phyloP scores from a whole-genome alignment of 2,888 invertebrate genomes.

The Limnephilus lunatus region DNA sequence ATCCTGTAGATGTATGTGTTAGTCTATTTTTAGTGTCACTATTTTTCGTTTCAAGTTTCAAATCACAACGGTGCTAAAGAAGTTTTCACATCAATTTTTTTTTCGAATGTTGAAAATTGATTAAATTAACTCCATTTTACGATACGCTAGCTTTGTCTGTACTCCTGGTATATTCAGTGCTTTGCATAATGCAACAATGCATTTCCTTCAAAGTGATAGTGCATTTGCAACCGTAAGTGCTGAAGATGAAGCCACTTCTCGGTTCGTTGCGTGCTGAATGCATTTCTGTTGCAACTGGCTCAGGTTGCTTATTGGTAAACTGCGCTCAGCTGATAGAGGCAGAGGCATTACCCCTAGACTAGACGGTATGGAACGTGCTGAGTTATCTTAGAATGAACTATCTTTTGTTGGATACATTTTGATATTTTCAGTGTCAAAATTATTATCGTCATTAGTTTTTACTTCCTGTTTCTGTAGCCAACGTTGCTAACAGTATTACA shows the following conservation, averaged over 20 bases:
- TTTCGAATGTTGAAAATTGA: too few relatives aligned
- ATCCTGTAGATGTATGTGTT: too few relatives aligned
- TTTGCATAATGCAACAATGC: constrained; percentile 35
- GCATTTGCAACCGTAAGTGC: background rate
- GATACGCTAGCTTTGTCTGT: background rate
- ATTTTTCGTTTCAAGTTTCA: too few relatives aligned
- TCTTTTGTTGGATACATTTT: background rate
- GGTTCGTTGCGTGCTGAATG: constrained; percentile 20
- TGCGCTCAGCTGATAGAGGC: background rate
- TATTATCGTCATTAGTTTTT: too few relatives aligned
- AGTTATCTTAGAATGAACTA: background rate
- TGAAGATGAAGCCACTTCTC: constrained; percentile 16
- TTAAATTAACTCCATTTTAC: too few relatives aligned
- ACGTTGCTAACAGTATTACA: too few relatives aligned
- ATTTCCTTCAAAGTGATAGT: constrained; percentile 13
- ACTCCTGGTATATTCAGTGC: background rate
- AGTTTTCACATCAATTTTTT: too few relatives aligned
- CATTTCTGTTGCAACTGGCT: background rate
- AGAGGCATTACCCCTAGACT: background rate
- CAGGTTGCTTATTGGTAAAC: background rate
- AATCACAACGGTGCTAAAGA: too few relatives aligned
- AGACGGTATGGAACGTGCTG: background rate
- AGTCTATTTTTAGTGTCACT: too few relatives aligned
- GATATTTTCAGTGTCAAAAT: too few relatives aligned
- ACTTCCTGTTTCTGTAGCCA: too few relatives aligned